Evolutionary conservation across 1,140 invertebrate genomes (phyloP).

Genomic region (Leptoteleia sp.): DNA sequence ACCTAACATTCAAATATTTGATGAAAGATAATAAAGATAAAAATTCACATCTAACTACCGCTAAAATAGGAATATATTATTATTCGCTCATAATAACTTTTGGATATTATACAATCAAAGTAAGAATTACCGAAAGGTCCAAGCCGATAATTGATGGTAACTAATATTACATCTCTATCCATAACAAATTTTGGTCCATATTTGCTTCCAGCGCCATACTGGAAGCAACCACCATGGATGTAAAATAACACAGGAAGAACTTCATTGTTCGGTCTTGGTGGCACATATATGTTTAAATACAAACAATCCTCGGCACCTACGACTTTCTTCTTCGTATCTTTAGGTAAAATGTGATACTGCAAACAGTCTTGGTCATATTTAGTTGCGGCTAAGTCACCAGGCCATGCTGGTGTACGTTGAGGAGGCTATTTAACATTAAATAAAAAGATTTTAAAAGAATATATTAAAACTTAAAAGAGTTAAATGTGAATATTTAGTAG

Average conservation of each 20-base stretch:
- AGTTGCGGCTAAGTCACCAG: conserved; percentile 76
- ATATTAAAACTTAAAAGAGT: no score
- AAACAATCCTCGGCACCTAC: conserved; percentile 82
- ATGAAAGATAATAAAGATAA: no score
- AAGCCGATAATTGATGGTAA: conserved; percentile 85
- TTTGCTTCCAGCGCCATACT: conserved; percentile 76
- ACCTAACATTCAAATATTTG: no score
- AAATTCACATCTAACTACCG: no score
- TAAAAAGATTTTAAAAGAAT: no score
- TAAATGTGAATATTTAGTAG: no score
- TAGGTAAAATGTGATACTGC: conserved; percentile 72
- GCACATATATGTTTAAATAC: conserved; percentile 83
- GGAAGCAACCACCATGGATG: conserved; percentile 77
- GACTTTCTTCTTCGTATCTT: conserved; percentile 65
- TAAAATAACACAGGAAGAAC: conserved; percentile 74
- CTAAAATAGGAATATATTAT: no score
- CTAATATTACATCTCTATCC: conserved; percentile 83
- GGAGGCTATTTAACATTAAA: conserved; percentile 75
- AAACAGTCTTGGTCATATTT: conserved; percentile 75
- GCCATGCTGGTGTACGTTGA: conserved; percentile 74
- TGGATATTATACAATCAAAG: no score
- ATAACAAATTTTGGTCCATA: conserved; percentile 83
- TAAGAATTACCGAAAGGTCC: conserved; percentile 81
- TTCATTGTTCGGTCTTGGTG: conserved; percentile 61
- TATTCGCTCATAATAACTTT: no score